Conservation (phyloP, 2,113 vertebrate species). For the Neolamprologus modestus region DNA sequence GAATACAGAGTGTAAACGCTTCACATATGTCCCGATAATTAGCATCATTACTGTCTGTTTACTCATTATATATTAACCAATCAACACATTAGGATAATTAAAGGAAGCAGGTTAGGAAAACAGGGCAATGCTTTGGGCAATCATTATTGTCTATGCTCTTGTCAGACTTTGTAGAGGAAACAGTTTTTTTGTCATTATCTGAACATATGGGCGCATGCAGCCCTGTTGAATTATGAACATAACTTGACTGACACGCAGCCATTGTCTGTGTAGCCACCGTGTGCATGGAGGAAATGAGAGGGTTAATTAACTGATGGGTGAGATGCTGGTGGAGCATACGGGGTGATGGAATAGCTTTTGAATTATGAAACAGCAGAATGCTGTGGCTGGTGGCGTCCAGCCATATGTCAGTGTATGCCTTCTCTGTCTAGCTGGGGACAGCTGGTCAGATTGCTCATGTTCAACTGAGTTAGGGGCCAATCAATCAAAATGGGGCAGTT, state of each 20-base stretch:
- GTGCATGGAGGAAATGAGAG: slow-evolving; percentile 22
- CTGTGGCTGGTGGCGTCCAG: slow-evolving; percentile 60
- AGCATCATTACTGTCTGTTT: slow-evolving; percentile 33
- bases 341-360: slow-evolving; percentile 62
- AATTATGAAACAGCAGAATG: slow-evolving; percentile 68
- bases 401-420: slow-evolving; percentile 61
- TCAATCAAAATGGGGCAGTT: slow-evolving; percentile 61
- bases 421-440: slow-evolving; percentile 53
- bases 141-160: not conserved
- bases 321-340: slow-evolving; percentile 33
- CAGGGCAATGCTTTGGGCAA: not conserved
- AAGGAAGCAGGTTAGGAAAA: slow-evolving; percentile 26
- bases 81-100: slow-evolving; percentile 32
- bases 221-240: slow-evolving; percentile 37
- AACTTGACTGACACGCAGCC: slow-evolving; percentile 9
- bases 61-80: slow-evolving; percentile 26
- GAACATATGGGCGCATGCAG: slow-evolving; percentile 39
- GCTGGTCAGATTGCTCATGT: slow-evolving; percentile 68
- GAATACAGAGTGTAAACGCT: not conserved
- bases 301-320: slow-evolving; percentile 54
- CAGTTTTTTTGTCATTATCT: slow-evolving; percentile 10
- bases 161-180: not conserved
- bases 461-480: slow-evolving; percentile 60
- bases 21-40: slow-evolving; percentile 49
- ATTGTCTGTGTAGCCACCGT: not conserved